These are phyloP conservation scores for Mus spretus DNA, from an alignment of 2,797 vertebrate genomes.

Conservation along the genomic window DNA sequence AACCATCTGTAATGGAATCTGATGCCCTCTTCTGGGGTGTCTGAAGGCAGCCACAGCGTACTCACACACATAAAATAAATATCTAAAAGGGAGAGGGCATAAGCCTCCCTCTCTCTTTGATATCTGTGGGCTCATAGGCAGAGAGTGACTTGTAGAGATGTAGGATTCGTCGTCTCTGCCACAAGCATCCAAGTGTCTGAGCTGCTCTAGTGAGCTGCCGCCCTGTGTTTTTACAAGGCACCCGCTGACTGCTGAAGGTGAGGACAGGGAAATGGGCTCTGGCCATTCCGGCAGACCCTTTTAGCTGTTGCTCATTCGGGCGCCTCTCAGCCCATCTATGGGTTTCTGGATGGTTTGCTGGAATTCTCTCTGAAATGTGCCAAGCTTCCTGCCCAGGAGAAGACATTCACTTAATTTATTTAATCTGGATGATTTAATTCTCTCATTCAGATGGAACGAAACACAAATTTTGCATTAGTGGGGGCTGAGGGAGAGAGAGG, in stretches of 20 bases:
- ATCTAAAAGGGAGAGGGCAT: not conserved
- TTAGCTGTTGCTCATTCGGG: conserved; percentile 17
- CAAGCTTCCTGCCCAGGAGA: conserved; percentile 72
- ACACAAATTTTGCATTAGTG: conserved; percentile 59
- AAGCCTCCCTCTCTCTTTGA: not conserved
- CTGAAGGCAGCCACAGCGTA: not conserved
- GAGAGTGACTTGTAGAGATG: not conserved
- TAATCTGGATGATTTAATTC: conserved; percentile 64
- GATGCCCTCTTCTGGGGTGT: not conserved
- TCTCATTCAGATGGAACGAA: conserved; percentile 46
- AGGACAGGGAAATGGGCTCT: conserved; percentile 63
- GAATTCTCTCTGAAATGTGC: conserved; percentile 68
- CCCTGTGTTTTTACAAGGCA: not conserved
- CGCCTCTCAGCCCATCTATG: conserved; percentile 20
- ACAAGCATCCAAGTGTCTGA: fast-evolving
- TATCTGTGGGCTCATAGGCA: fast-evolving
- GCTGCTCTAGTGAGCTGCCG: not conserved
- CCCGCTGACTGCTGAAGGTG: not conserved
- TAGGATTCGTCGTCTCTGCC: not conserved
- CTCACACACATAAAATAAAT: not conserved
- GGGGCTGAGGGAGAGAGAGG: not conserved
- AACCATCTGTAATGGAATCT: not conserved
- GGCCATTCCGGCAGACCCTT: conserved; percentile 39
- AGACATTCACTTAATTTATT: conserved; percentile 54
- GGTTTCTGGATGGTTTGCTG: conserved; percentile 75